These are phyloP conservation scores for Toxostoma redivivum DNA, from an alignment of 2,113 vertebrate species.

Conservation along the genomic window DNA sequence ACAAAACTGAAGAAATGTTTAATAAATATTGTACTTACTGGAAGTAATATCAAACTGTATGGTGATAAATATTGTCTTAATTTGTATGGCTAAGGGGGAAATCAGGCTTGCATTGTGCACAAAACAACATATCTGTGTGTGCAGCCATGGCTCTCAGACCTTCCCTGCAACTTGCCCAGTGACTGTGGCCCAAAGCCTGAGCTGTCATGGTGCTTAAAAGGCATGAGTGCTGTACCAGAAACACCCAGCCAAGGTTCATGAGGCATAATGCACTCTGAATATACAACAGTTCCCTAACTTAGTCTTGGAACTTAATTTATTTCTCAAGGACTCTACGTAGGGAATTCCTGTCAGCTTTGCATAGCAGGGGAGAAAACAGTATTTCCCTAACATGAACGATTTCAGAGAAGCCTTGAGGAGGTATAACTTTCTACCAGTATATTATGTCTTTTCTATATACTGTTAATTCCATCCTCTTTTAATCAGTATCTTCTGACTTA, in stretches of 20 bases:
- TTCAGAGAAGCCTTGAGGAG: neutral
- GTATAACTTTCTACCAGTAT: conserved; percentile 22
- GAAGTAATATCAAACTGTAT: conserved; percentile 90
- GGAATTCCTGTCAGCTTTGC: neutral
- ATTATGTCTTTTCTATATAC: conserved; percentile 59
- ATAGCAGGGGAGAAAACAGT: conserved; percentile 21
- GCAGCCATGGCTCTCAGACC: conserved; percentile 65
- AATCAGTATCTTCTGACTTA: conserved; percentile 47
- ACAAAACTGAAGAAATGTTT: conserved; percentile 90
- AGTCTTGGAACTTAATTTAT: conserved; percentile 53
- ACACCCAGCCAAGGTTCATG: neutral
- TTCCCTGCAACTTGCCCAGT: conserved; percentile 12
- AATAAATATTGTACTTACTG: conserved; percentile 98
- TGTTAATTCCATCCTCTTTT: conserved; percentile 59
- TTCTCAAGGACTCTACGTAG: conserved; percentile 40
- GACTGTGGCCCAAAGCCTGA: neutral
- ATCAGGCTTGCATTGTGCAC: conserved; percentile 70
- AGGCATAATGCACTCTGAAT: conserved; percentile 61
- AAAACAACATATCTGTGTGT: conserved; percentile 67
- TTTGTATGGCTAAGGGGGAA: conserved; percentile 79
- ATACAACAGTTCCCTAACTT: conserved; percentile 55
- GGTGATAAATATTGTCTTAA: conserved; percentile 86
- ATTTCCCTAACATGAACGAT: neutral
- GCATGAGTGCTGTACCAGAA: conserved; percentile 6
- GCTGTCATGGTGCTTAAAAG: conserved; percentile 21